These are phyloP conservation scores for Aphelocoma coerulescens DNA, from an alignment of 2,113 vertebrate species.

Conservation along the genomic window DNA sequence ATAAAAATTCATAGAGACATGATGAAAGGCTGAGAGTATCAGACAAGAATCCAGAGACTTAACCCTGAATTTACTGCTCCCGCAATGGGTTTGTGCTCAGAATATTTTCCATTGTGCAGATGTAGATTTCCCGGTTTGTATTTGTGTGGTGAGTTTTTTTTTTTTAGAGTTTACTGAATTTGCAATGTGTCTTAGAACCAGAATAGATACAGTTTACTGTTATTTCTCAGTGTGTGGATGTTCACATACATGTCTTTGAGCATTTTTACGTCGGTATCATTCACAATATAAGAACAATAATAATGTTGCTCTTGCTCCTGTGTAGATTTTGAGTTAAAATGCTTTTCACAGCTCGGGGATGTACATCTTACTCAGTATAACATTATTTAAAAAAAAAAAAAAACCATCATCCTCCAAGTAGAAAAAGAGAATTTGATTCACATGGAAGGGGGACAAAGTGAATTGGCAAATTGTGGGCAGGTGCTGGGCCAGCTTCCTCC, in stretches of 20 bases:
- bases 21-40: conserved; percentile 57
- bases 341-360: not conserved
- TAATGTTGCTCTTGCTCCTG: not conserved
- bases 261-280: not conserved
- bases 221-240: not conserved
- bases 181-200: not conserved
- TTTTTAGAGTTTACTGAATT: not conserved
- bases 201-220: not conserved
- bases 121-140: not conserved
- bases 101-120: not conserved
- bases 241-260: not conserved
- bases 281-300: not conserved
- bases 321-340: not conserved
- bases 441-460: not conserved
- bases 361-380: not conserved
- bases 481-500: conserved; percentile 8
- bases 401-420: not conserved
- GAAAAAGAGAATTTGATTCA: not conserved
- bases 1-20: conserved; percentile 54
- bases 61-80: conserved; percentile 43
- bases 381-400: not conserved
- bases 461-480: conserved; percentile 1
- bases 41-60: conserved; percentile 6
- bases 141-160: not conserved
- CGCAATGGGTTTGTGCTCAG: not conserved